A percentile compares a stretch with the other conserved stretches of the same genome.
Conservation (phyloP, 1,140 invertebrate genomes). For the Lordiphosa stackelbergi region DNA sequence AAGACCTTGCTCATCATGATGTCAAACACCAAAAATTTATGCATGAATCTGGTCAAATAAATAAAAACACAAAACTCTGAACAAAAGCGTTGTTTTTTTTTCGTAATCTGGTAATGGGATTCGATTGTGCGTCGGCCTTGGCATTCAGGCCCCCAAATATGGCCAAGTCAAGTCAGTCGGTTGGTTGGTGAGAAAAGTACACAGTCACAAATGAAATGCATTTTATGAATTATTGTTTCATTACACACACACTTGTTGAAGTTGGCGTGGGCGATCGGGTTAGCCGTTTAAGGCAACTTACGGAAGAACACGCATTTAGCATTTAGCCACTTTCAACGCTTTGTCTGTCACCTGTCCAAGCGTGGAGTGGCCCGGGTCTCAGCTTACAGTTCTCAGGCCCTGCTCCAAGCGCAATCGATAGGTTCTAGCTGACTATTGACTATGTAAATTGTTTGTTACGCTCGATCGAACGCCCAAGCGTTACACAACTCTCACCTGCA, state of each 20-base stretch:
- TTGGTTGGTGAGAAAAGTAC: slow-evolving; percentile 49
- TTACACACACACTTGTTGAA: slow-evolving; percentile 40
- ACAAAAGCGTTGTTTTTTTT: slow-evolving; percentile 48
- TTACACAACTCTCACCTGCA: slow-evolving; percentile 78
- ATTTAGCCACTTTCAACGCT: slow-evolving; percentile 8
- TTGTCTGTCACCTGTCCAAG: slow-evolving; percentile 18
- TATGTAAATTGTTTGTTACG: slow-evolving; percentile 30
- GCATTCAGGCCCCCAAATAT: slow-evolving; percentile 70
- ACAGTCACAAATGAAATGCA: slow-evolving; percentile 56
- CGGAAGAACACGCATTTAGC: slow-evolving; percentile 36
- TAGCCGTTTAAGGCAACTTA: slow-evolving; percentile 29
- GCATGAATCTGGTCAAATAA: slow-evolving; percentile 33
- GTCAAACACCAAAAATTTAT: slow-evolving; percentile 51
- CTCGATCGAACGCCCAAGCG: slow-evolving; percentile 37
- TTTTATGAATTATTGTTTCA: slow-evolving; percentile 25
- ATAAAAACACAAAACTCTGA: slow-evolving; percentile 35
- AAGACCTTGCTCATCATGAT: slow-evolving; percentile 52
- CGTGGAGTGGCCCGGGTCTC: not conserved
- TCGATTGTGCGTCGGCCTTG: slow-evolving; percentile 52
- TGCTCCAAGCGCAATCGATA: slow-evolving; percentile 23
- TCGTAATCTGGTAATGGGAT: slow-evolving; percentile 52
- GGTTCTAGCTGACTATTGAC: slow-evolving; percentile 33
- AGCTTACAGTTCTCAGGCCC: slow-evolving; percentile 38
- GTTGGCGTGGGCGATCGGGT: slow-evolving; percentile 20
- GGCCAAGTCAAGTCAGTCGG: slow-evolving; percentile 27